phyloP scores from a whole-genome alignment of 2,888 invertebrate species.

The Gasteruption jaculator region DNA sequence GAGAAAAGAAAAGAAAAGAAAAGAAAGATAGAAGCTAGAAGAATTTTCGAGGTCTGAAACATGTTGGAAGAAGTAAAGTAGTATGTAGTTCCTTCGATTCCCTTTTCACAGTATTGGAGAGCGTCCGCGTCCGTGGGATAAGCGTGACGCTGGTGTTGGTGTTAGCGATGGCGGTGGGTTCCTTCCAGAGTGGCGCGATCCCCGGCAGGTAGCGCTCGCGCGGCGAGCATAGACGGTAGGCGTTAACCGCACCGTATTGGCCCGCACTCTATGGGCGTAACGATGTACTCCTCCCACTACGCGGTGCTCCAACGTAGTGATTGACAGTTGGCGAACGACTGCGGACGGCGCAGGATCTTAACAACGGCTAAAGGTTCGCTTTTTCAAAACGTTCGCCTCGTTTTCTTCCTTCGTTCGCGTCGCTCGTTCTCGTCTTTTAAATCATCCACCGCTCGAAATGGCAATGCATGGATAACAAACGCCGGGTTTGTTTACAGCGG shows the following conservation, averaged over 20 bases:
- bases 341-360: conserved; percentile 61
- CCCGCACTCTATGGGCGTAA: conserved; percentile 40
- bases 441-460: too few species aligned
- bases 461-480: too few species aligned
- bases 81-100: too few species aligned
- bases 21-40: too few species aligned
- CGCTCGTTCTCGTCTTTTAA: too few species aligned
- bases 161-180: conserved; percentile 51
- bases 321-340: conserved; percentile 66
- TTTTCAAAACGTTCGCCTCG: conserved; percentile 47
- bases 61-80: too few species aligned
- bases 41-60: too few species aligned
- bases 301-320: conserved; percentile 55
- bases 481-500: too few species aligned
- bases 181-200: conserved; percentile 26
- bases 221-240: conserved; percentile 25
- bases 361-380: too few species aligned
- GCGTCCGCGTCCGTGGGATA: conserved; percentile 28
- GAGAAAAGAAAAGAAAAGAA: too few species aligned
- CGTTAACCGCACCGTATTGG: conserved; percentile 45
- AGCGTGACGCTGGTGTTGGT: conserved; percentile 34
- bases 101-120: too few species aligned
- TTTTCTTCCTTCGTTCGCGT: conserved; percentile 31
- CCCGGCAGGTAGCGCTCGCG: conserved; percentile 42
- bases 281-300: conserved; percentile 58